Evolutionary conservation across 2,113 vertebrate species (phyloP).

Genomic region (Gadus macrocephalus): DNA sequence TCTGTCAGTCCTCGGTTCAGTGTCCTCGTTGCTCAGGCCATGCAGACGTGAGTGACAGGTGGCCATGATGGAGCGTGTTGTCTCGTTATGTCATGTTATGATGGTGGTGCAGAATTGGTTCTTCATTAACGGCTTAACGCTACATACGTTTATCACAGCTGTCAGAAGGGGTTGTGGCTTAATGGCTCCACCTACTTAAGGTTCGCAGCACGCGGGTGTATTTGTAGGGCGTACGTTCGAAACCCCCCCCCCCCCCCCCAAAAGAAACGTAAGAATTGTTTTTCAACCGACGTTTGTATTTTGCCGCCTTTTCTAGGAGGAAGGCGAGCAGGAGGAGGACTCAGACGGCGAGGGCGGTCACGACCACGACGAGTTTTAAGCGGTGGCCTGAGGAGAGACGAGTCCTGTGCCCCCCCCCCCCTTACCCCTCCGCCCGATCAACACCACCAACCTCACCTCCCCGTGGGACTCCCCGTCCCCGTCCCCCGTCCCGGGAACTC

Average conservation of each 20-base stretch:
- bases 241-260: background rate
- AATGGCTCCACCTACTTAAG: too few species aligned
- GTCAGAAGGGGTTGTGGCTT: too few species aligned
- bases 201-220: too few species aligned
- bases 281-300: background rate
- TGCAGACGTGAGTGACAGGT: background rate
- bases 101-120: too few species aligned
- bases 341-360: conserved; percentile 79
- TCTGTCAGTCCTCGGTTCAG: background rate
- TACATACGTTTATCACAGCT: too few species aligned
- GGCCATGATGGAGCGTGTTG: too few species aligned
- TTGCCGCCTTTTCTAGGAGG: conserved; percentile 69
- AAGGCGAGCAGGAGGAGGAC: conserved; percentile 78
- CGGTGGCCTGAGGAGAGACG: conserved; percentile 47
- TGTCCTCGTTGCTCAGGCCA: background rate
- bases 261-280: background rate
- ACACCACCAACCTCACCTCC: conserved; percentile 61
- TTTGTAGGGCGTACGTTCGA: too few species aligned
- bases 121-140: too few species aligned
- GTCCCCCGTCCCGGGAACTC: conserved; percentile 63
- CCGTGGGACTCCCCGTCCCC: conserved; percentile 37
- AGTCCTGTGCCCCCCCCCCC: conserved; percentile 52
- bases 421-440: conserved; percentile 45
- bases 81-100: too few species aligned
- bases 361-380: conserved; percentile 88